These are phyloP conservation scores for Strigamia crassipes DNA, from an alignment of 2,888 invertebrate genomes.

Conservation along the genomic window DNA sequence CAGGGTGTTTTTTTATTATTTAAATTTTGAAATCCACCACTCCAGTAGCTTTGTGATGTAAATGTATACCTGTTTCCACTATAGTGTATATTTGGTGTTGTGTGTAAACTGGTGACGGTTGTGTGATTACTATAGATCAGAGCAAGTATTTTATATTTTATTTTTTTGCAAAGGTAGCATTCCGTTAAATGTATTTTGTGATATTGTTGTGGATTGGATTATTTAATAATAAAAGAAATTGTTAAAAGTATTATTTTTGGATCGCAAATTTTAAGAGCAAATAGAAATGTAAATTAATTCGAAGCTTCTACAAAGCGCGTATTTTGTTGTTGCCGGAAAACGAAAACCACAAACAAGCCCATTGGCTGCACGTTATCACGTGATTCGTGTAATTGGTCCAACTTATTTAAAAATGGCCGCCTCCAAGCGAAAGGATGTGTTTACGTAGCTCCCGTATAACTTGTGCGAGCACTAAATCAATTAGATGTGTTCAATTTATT, in stretches of 20 bases:
- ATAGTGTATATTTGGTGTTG: neutral
- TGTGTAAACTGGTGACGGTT: neutral
- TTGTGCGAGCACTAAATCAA: neutral
- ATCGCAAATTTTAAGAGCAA: too few species aligned
- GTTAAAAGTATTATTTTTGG: neutral
- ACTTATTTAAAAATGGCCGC: constrained; percentile 3
- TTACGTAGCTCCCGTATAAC: neutral
- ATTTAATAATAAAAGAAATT: neutral
- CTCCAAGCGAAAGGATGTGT: constrained; percentile 4
- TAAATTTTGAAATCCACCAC: neutral
- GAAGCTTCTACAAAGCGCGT: too few species aligned
- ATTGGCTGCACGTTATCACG: neutral
- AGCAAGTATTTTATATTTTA: neutral
- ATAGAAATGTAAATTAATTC: too few species aligned
- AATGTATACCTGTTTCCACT: neutral
- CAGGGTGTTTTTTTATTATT: neutral
- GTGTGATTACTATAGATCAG: neutral
- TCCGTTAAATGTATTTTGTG: constrained; percentile 7
- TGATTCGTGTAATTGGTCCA: neutral
- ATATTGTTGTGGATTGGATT: neutral
- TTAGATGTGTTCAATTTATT: neutral
- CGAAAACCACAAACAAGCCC: neutral
- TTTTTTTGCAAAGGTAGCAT: neutral
- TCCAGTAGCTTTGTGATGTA: neutral
- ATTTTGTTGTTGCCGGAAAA: neutral